Evolutionary conservation across 2,888 invertebrate species (phyloP).

Genomic region (Seira ritae): DNA sequence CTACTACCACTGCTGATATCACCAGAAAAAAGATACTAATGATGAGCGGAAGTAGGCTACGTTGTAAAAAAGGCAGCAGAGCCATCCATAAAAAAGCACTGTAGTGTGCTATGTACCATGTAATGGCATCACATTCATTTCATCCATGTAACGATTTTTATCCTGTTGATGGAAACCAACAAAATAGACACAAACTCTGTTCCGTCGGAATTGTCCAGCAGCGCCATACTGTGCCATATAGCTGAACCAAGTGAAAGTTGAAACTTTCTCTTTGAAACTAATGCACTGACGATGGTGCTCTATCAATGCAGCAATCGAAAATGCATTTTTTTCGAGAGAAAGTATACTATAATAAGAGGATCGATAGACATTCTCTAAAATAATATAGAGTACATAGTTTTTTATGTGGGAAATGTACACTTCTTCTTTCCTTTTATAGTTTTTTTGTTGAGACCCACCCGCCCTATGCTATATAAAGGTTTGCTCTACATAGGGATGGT

Average conservation of each 20-base stretch:
- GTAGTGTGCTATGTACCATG: not conserved
- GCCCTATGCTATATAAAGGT: conserved; percentile 22
- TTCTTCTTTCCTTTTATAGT: not conserved
- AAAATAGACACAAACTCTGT: not conserved
- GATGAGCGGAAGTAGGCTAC: conserved; percentile 51
- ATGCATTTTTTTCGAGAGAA: conserved; percentile 28
- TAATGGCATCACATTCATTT: not conserved
- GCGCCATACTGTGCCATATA: not conserved
- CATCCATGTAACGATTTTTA: not conserved
- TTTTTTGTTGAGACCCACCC: conserved; percentile 30
- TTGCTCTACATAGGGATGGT: conserved; percentile 1
- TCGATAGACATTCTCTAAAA: not conserved
- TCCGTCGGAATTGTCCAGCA: too few relatives aligned
- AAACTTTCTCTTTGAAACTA: not conserved
- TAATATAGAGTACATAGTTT: not conserved
- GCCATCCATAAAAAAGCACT: conserved; percentile 41
- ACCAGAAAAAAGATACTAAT: conserved; percentile 32
- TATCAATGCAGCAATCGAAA: conserved; percentile 48
- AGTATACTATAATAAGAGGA: not conserved
- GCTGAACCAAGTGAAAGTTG: not conserved
- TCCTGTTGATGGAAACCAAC: too few relatives aligned
- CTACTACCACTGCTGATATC: too few relatives aligned
- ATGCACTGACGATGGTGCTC: not conserved
- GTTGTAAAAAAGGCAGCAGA: conserved; percentile 45
- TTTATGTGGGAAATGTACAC: not conserved